Evolutionary conservation across 2,888 invertebrate genomes (phyloP).

Genomic region (Erebia ligea): DNA sequence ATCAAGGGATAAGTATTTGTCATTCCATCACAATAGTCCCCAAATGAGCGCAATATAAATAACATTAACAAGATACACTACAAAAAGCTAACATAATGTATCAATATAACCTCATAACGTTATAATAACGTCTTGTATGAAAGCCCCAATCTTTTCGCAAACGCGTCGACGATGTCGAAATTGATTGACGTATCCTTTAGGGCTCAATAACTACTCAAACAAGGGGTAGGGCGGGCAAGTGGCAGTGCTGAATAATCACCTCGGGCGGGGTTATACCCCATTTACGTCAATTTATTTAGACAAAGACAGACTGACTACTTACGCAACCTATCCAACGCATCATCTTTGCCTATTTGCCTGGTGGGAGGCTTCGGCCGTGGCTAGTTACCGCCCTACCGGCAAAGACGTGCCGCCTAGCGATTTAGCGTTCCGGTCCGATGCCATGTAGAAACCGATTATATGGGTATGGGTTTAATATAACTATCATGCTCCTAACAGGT

Average conservation of each 20-base stretch:
- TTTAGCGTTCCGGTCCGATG: too few relatives aligned
- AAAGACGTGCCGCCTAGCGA: too few relatives aligned
- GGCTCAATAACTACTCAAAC: conserved; percentile 37
- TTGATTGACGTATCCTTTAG: conserved; percentile 36
- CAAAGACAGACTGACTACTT: too few relatives aligned
- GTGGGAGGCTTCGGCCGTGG: too few relatives aligned
- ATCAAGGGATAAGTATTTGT: not conserved
- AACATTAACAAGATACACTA: not conserved
- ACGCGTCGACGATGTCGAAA: conserved; percentile 27
- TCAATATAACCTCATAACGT: conserved; percentile 7
- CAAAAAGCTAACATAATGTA: conserved; percentile 5
- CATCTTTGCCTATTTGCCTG: too few relatives aligned
- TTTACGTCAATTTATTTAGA: not conserved
- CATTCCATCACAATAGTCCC: not conserved
- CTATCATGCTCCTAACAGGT: too few relatives aligned
- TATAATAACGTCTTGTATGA: conserved; percentile 17
- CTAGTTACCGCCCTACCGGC: too few relatives aligned
- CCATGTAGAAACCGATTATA: too few relatives aligned
- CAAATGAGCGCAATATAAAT: not conserved
- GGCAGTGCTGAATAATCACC: conserved; percentile 35
- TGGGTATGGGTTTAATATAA: too few relatives aligned
- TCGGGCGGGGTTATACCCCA: conserved; percentile 12
- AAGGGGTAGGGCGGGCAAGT: conserved; percentile 35
- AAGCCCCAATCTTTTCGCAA: conserved; percentile 27
- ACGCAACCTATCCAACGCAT: too few relatives aligned